phyloP scores from a whole-genome alignment of 2,888 invertebrate species.

The Calephelis perditalis region DNA sequence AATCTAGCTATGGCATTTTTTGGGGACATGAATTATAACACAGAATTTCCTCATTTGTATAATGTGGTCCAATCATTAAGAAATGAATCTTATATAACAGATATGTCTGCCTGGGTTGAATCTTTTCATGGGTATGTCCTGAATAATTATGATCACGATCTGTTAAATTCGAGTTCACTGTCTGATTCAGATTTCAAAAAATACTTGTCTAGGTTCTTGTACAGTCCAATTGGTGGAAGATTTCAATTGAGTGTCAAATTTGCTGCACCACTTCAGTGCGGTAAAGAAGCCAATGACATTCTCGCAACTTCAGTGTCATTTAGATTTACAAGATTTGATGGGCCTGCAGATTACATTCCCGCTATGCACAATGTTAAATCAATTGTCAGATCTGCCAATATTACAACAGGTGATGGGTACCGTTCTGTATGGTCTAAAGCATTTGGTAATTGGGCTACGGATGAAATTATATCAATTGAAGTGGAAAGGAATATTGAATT shows the following conservation, averaged over 20 bases:
- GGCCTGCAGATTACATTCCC: constrained; percentile 83
- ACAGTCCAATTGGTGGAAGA: constrained; percentile 82
- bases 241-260: constrained; percentile 84
- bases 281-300: constrained; percentile 76
- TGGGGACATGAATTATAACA: constrained; percentile 81
- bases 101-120: constrained; percentile 81
- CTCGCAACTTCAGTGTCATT: constrained; percentile 81
- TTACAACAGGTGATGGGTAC: constrained; percentile 80
- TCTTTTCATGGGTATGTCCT: constrained; percentile 81
- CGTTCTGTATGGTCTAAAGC: constrained; percentile 84
- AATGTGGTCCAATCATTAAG: constrained; percentile 71
- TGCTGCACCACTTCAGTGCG: constrained; percentile 78
- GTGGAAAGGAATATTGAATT: constrained; percentile 86
- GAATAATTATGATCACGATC: constrained; percentile 67
- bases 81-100: constrained; percentile 72
- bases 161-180: constrained; percentile 67
- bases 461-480: constrained; percentile 86
- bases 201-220: constrained; percentile 83
- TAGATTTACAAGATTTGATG: constrained; percentile 76
- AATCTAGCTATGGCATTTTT: constrained; percentile 81
- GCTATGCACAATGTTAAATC: constrained; percentile 83
- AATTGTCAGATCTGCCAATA: constrained; percentile 75
- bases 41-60: constrained; percentile 78
- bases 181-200: constrained; percentile 76
- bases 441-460: constrained; percentile 87